Conservation (phyloP, 2,888 invertebrate species). For the Notocelia uddmanniana region DNA sequence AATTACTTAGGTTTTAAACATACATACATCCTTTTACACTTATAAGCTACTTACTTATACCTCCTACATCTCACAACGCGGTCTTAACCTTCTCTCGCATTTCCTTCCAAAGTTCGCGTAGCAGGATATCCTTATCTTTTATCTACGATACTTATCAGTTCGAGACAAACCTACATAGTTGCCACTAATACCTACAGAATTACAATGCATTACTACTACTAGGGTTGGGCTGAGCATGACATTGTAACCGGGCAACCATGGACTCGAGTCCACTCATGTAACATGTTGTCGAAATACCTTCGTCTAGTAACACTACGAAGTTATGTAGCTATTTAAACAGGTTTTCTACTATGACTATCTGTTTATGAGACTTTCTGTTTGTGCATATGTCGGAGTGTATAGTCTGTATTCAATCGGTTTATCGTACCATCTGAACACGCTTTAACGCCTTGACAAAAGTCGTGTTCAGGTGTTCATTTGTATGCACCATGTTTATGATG, state of each 20-base stretch:
- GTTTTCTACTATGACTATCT: not conserved
- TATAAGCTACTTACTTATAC: not conserved
- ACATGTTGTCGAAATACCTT: too few relatives aligned
- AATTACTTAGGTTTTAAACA: not conserved
- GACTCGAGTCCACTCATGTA: not conserved
- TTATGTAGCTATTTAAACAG: not conserved
- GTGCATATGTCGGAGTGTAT: not conserved
- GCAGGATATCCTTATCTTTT: constrained; percentile 15
- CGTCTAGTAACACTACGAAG: too few relatives aligned
- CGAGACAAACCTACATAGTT: not conserved
- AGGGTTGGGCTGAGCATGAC: not conserved
- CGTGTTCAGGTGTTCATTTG: too few relatives aligned
- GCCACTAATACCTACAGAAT: not conserved
- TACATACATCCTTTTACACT: not conserved
- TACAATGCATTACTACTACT: not conserved
- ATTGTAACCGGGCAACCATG: not conserved
- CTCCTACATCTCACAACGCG: not conserved
- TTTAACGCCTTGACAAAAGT: not conserved
- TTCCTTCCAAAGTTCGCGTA: not conserved
- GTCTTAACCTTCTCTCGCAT: too few relatives aligned
- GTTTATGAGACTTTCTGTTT: not conserved
- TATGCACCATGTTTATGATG: not conserved
- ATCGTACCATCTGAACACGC: not conserved
- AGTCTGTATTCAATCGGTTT: not conserved
- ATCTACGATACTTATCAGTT: constrained; percentile 6